Conservation (phyloP, 2,888 invertebrate species). For the Xylota sylvarum region DNA sequence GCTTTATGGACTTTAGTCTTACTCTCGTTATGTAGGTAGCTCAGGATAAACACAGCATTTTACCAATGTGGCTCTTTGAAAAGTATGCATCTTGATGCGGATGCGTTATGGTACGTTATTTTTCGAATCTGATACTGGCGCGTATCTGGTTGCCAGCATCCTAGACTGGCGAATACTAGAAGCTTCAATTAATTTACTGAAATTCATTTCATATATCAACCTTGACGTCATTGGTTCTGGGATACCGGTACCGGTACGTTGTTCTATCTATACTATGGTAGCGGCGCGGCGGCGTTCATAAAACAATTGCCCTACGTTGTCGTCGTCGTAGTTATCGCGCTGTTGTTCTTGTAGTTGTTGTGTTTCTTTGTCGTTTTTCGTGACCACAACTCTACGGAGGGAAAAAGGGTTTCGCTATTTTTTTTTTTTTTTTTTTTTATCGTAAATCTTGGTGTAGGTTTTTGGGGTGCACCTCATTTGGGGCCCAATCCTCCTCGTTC, state of each 20-base stretch:
- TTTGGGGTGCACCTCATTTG: constrained; percentile 54
- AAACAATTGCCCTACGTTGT: constrained; percentile 62
- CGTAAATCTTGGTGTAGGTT: constrained; percentile 24
- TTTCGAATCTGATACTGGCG: constrained; percentile 63
- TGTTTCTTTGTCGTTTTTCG: constrained; percentile 43
- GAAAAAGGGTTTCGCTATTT: constrained; percentile 17
- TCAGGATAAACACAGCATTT: constrained; percentile 32
- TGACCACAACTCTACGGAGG: constrained; percentile 33
- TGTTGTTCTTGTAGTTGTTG: constrained; percentile 28
- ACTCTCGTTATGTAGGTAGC: constrained; percentile 31
- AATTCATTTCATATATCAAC: constrained; percentile 70
- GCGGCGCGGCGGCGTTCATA: constrained; percentile 35
- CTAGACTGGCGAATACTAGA: constrained; percentile 62
- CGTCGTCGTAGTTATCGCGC: constrained; percentile 48
- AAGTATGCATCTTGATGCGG: constrained; percentile 61
- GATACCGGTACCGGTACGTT: background rate
- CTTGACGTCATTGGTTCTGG: constrained; percentile 54
- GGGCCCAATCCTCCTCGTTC: constrained; percentile 1
- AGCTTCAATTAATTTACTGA: constrained; percentile 73
- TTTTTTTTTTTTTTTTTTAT: constrained; percentile 10
- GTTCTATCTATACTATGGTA: background rate
- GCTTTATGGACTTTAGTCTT: constrained; percentile 51
- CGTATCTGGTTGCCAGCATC: constrained; percentile 62
- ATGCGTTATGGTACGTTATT: constrained; percentile 67
- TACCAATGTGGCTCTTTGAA: constrained; percentile 7